Conservation (phyloP, 92 coral and sea anemone genomes). For the Epizoanthus fatuus region DNA sequence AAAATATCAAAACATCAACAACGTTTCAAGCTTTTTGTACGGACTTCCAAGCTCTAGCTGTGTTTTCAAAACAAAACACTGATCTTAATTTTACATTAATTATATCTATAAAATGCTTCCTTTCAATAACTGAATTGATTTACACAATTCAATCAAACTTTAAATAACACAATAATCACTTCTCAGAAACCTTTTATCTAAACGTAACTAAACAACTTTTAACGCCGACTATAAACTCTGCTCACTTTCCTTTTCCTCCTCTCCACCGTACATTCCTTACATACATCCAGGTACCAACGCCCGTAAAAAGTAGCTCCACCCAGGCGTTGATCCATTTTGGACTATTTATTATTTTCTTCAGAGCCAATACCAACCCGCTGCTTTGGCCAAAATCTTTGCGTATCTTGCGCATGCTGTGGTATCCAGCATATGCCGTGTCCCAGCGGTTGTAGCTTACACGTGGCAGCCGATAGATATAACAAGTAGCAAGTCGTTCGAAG, state of each 20-base stretch:
- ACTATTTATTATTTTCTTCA: conserved; percentile 32
- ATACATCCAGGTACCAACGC: conserved; percentile 40
- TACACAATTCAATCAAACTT: background rate
- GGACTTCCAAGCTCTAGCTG: too few species aligned
- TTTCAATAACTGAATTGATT: too few species aligned
- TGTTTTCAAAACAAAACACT: too few species aligned
- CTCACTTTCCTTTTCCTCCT: conserved; percentile 6
- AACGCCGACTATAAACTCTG: background rate
- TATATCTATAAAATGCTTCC: too few species aligned
- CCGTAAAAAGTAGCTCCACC: conserved; percentile 40
- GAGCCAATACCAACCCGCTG: conserved; percentile 38
- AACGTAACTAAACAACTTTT: background rate
- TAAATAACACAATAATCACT: conserved; percentile 12
- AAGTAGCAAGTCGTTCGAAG: background rate
- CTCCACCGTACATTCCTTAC: background rate
- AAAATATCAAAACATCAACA: too few species aligned
- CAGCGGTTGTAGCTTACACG: conserved; percentile 25
- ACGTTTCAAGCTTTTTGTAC: too few species aligned
- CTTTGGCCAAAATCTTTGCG: conserved; percentile 33
- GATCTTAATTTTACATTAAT: too few species aligned
- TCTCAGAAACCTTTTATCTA: background rate
- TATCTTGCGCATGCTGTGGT: conserved; percentile 23
- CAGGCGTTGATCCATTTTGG: conserved; percentile 45
- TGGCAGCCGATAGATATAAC: conserved; percentile 10
- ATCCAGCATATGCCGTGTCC: conserved; percentile 16